Percentiles rank a stretch among this genome's conserved stretches.
phyloP scores from a whole-genome alignment of 2,797 vertebrate genomes.

The Gadopsis marmoratus region DNA sequence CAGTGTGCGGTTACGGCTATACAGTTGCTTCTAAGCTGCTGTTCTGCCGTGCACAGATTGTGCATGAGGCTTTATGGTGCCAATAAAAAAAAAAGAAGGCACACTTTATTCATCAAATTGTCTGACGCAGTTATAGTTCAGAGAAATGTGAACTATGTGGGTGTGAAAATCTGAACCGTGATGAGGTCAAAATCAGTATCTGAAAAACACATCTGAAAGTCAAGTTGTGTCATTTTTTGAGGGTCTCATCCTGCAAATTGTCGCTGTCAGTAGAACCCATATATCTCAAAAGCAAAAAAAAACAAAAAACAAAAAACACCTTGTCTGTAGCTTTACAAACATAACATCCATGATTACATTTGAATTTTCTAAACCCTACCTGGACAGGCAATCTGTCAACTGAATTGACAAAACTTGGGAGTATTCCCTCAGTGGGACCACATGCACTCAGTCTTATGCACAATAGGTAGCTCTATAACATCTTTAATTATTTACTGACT shows the following conservation, averaged over 20 bases:
- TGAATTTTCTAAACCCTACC: not conserved
- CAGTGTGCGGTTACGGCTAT: not conserved
- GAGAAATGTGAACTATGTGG: not conserved
- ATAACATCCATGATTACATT: slow-evolving; percentile 9
- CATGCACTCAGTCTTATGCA: slow-evolving; percentile 1
- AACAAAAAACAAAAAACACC: not conserved
- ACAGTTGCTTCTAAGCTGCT: slow-evolving; percentile 18
- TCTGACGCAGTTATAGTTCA: not conserved
- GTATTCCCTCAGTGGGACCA: slow-evolving; percentile 6
- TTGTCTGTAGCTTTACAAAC: not conserved
- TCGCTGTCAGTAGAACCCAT: not conserved
- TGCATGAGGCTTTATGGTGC: slow-evolving; percentile 6
- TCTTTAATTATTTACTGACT: slow-evolving; percentile 68
- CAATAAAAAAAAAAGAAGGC: not conserved
- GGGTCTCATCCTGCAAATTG: not conserved
- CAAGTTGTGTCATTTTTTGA: not conserved
- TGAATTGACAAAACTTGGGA: not conserved
- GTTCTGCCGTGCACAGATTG: slow-evolving; percentile 14
- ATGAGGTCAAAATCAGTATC: not conserved
- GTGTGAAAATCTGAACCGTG: not conserved
- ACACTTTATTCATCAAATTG: not conserved
- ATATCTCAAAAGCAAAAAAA: not conserved
- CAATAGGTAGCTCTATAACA: slow-evolving; percentile 26
- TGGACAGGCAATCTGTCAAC: not conserved
- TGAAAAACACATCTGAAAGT: not conserved